Base-by-base conservation (phyloP, 2,113 vertebrate genomes). In the Phalacrocorax carbo region DNA sequence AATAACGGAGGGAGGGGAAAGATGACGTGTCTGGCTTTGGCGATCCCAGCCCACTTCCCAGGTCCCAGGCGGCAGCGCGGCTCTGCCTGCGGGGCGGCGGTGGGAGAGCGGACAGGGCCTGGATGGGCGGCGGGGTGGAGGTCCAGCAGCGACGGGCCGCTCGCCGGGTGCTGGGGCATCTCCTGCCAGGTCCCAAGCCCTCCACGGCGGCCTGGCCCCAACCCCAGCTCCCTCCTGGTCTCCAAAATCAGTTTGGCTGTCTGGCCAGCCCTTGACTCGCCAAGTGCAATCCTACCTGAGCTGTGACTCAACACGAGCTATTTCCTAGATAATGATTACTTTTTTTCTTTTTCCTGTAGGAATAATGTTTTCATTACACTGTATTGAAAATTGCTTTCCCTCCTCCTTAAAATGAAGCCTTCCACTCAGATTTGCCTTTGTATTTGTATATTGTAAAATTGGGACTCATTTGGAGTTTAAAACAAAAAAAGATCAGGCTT, bases 381-480 rank as follows among this genome's bases (percentile, higher is more conserved):
- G 32, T 76, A 48, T 34, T 46, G 91, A 79, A 95, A 95, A 97
- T 91, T 95, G 73, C 89, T 92, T 94, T 95, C 42, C 42, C n/a
- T 87, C 88, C 89, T 95, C 75, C 93, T 95, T 87, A 79, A 93
- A 95, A 89, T 62, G 86, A 96, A 95, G 48, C 34, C 38, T 94
- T 95, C 95, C 32, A 38, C 86, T 95, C 84, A 82, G 57, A 73
- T 93, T 89, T 93, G 84, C 86, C 88, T 92, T 84, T 70, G 49
- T 89, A 86, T 82, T 87, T 91, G 22, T 85, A 58, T 64, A 89
- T 87, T 82, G 77, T 96, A 73, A 91, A 94, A 91, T 36, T 88
- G 81, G 40, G 87, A 77, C 87, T 96, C 72, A 75, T 95, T 77
- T 86, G 62, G 82, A 93, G 78, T 69, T 82, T 91, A 87, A 94